Evolutionary conservation across 2,888 invertebrate species (phyloP), one percentile per base, ranked within the genome.

Genomic region (Rhagonycha fulva): DNA sequence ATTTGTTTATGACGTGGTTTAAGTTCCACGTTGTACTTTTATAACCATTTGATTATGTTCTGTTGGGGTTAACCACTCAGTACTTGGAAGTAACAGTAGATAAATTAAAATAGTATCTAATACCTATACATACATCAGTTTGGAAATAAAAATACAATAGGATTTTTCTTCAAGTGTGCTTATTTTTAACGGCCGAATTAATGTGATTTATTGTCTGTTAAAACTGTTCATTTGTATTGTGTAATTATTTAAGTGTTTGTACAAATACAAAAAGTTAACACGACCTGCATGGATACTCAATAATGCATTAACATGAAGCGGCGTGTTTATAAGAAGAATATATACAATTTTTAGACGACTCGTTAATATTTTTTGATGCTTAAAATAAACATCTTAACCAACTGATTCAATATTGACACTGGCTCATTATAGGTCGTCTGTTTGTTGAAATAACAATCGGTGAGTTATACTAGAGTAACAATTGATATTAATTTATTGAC

Each of bases 381-480:
- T 71, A 73, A 61, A 71, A 77, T 71, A 81, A 82, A 81, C 82
- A 81, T 81, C 82, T 82, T 82, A 81, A 82, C 81, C 80, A 78
- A 77, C 81, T 77, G 76, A 79, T 78, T 78, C 81, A 82, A 82
- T 81, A 82, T 82, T 82, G 82, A 81, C 82, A 72, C 69, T 77
- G 73, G 80, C 79, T 82, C 82, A 82, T 82, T 81, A 82, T 81
- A 78, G 79, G 75, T 78, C 78, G 80, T 76, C 79, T 78, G 81
- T 80, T 79, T 81, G 82, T 82, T 82, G 79, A 81, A 82, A 81
- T 80, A 82, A 82, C 82, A 82, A 81, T 82, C 80, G 81, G 77
- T 76, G 76, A 78, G 78, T 12, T 47, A 47, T 47, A 78, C 81
- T 80, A 80, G 79, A 76, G 77, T 81, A 80, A 81, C 81, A 81